Evolutionary conservation across 2,113 vertebrate species (phyloP).

Genomic region (Dermatemys mawii): DNA sequence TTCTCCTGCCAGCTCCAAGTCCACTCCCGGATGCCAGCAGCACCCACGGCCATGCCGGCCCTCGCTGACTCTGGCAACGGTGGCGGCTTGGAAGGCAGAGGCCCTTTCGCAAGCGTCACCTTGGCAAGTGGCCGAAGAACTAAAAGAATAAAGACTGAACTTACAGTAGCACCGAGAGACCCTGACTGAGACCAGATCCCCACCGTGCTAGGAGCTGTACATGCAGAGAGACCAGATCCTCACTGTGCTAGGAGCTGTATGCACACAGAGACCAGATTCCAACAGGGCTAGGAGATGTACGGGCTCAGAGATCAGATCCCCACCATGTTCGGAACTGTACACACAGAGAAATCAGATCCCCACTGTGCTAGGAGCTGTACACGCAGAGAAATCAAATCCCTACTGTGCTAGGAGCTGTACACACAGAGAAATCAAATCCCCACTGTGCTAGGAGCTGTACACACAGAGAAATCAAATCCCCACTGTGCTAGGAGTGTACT

Average conservation of each 20-base stretch:
- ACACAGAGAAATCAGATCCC: not conserved
- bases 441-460: too few relatives aligned
- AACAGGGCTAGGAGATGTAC: too few relatives aligned
- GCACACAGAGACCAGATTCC: too few relatives aligned
- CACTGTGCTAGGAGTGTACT: not conserved
- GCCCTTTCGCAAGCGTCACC: not conserved
- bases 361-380: not conserved
- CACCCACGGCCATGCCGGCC: fast-evolving
- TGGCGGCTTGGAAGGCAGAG: not conserved
- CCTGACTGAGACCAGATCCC: not conserved
- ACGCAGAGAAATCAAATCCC: not conserved
- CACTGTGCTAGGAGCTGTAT: too few relatives aligned
- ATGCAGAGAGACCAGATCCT: too few relatives aligned
- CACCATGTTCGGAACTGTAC: fast-evolving
- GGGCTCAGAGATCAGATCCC: not conserved
- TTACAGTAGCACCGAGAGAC: not conserved
- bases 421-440: not conserved
- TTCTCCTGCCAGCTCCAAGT: not conserved
- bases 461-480: too few relatives aligned
- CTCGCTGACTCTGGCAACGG: not conserved
- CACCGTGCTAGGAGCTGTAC: too few relatives aligned
- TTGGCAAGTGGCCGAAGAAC: fast-evolving
- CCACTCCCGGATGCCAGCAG: not conserved
- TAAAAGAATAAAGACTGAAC: not conserved
- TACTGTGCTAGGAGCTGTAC: not conserved